Conservation (phyloP, 1,140 invertebrate species). For the Sipha flava region DNA sequence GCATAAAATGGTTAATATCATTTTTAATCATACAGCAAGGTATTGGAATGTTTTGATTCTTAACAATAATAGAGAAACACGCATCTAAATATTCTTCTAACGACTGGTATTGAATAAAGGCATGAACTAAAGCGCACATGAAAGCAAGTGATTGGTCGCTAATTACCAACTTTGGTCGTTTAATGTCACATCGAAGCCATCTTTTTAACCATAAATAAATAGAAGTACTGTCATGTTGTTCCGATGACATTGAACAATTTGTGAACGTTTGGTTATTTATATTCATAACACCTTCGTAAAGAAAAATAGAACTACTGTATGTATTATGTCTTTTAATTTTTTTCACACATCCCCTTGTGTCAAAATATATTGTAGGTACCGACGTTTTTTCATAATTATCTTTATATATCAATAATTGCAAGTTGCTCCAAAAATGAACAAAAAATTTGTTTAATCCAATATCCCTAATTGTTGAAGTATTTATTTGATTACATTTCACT, state of each 20-base stretch:
- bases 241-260: not conserved
- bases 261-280: not conserved
- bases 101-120: not conserved
- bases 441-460: not conserved
- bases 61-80: not conserved
- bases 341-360: not conserved
- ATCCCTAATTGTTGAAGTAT: not conserved
- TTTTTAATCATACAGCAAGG: not conserved
- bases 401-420: not conserved
- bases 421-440: not conserved
- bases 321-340: not conserved
- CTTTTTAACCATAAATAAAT: not conserved
- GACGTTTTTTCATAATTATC: not conserved
- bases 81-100: not conserved
- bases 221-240: not conserved
- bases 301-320: not conserved
- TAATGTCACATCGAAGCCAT: not conserved
- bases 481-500: not conserved
- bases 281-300: not conserved
- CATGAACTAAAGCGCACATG: not conserved
- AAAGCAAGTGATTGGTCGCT: not conserved
- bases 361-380: not conserved
- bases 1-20: not conserved
- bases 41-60: not conserved
- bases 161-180: not conserved